Evolutionary conservation across 2,888 invertebrate species (phyloP), one percentile per base, ranked within the genome.

Genomic region (Erynnis tages): DNA sequence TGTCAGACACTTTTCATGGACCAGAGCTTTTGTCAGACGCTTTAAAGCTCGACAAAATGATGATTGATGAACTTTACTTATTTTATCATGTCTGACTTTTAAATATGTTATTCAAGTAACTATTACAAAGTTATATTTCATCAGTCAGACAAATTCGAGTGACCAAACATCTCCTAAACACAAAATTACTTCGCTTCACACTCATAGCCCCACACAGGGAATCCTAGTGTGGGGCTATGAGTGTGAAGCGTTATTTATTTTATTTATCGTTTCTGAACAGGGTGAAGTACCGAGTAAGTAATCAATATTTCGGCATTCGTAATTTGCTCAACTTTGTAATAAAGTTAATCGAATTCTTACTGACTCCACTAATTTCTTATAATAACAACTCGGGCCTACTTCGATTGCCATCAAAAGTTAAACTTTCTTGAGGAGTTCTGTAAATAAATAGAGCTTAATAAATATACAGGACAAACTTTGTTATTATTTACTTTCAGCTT

Each of bases 321-420:
- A 25, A 40, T 40, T 25, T 4, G 4, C 8, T 11, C 4, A 41
- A 41, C 25, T 27, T 41, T n/a, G 14, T 16, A 27, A 41, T 41
- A 41, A 27, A 16, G 14, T 41, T 27, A 41, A 27, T 41, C 16
- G 27, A 41, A 17, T 41, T 41, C 17, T 14, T 2, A 14, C 27
- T 41, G 30, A 43, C 29, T 30, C 19, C 7, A 43, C 16, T 43
- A 43, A 43, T 30, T 43, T 30, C 19, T 11, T 30, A n/a, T 11
- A n/a, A n/a, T n/a, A 43, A 43, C 30, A 38, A 38, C 38, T 23
- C 38, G 7, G 17, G 14, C 2, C 43, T 30, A 13, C 30, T 29
- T 43, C 41, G 43, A 19, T 30, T 19, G 43, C 29, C 17, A 29
- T 30, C 29, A 41, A 25, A 40, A 27, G 27, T 27, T 41, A 19